A percentile compares a stretch with the other conserved stretches of the same genome.
Conservation (phyloP, 2,113 vertebrate species). For the Haliaeetus leucogaster region DNA sequence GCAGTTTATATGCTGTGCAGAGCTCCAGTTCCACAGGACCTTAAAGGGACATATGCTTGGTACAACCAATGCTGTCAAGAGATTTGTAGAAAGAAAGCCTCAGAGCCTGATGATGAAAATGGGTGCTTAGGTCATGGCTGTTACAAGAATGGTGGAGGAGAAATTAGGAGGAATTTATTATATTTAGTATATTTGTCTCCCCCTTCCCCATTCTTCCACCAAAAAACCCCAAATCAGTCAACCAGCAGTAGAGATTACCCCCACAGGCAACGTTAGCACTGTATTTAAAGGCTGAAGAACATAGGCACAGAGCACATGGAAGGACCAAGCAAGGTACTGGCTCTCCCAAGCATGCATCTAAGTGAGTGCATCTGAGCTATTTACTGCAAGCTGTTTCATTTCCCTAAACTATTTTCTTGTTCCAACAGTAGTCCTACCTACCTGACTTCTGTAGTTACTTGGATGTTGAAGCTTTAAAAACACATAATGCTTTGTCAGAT, state of each 20-base stretch:
- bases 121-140: neutral
- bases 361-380: neutral
- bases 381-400: neutral
- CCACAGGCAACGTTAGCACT: neutral
- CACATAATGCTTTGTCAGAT: neutral
- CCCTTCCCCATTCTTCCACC: neutral
- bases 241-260: neutral
- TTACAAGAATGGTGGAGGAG: neutral
- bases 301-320: neutral
- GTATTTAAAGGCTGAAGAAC: neutral
- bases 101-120: neutral
- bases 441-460: neutral
- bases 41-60: neutral
- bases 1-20: neutral
- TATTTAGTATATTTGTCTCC: neutral
- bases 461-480: neutral
- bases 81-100: neutral
- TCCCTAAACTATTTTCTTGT: neutral
- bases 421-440: neutral
- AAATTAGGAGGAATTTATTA: neutral
- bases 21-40: neutral
- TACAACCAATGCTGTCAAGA: neutral
- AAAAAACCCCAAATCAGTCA: neutral
- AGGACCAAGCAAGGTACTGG: neutral
- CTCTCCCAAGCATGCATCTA: neutral